Percentiles rank a stretch among this genome's conserved stretches.
Evolutionary conservation across 2,113 vertebrate species (phyloP).

Genomic region (Microcebus lehilahytsara): DNA sequence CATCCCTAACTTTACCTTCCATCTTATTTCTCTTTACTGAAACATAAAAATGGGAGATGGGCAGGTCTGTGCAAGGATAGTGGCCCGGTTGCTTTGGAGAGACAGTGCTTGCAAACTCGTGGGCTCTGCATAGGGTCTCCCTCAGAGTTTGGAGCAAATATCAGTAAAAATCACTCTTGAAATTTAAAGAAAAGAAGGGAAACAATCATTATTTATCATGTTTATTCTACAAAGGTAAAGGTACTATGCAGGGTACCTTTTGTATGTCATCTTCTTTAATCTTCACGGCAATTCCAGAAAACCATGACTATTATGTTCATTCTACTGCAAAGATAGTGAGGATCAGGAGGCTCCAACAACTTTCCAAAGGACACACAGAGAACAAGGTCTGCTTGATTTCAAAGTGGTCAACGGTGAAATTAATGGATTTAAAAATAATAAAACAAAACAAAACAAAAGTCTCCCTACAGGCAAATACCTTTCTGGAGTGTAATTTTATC

Average conservation of each 20-base stretch:
- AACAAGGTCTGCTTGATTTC: neutral
- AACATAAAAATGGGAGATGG: neutral
- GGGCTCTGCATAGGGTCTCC: neutral
- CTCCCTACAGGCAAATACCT: neutral
- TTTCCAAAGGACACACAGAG: neutral
- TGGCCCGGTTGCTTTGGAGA: neutral
- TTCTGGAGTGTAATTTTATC: neutral
- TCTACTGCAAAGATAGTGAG: neutral
- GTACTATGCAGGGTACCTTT: neutral
- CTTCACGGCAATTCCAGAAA: neutral
- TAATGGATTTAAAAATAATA: neutral
- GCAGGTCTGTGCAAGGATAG: no score
- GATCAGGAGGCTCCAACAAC: neutral
- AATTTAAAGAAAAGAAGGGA: neutral
- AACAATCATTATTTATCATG: neutral
- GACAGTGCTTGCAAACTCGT: fast-evolving
- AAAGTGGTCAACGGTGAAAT: neutral
- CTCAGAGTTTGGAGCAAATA: neutral
- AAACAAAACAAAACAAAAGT: neutral
- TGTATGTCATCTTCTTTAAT: neutral
- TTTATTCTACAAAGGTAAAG: neutral
- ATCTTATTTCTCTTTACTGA: neutral
- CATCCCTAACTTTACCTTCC: neutral
- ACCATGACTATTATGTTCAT: neutral
- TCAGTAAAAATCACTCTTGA: neutral